These are phyloP conservation scores for Anhinga rufa DNA, from an alignment of 2,113 vertebrate genomes.

Conservation along the genomic window DNA sequence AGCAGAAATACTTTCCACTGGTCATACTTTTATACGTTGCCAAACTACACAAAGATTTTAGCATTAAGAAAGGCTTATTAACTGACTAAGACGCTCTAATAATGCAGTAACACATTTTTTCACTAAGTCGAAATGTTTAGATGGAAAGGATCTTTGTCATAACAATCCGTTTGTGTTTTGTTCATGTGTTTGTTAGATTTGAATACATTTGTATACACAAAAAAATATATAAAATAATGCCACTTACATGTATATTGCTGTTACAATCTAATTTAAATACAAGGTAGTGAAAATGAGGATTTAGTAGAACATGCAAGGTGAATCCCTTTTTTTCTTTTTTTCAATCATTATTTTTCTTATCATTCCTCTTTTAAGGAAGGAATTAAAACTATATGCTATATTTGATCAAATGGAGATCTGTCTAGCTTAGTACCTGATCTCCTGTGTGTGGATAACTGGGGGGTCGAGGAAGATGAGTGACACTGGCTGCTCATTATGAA, in stretches of 20 bases:
- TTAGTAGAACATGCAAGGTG: neutral
- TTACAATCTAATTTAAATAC: neutral
- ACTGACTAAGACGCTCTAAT: neutral
- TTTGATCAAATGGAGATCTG: neutral
- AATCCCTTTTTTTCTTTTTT: neutral
- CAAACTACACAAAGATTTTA: neutral
- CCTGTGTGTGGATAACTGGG: neutral
- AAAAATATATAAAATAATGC: neutral
- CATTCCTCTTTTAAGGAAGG: neutral
- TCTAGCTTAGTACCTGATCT: neutral
- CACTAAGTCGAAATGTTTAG: neutral
- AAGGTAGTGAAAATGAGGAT: neutral
- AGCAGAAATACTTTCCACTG: neutral
- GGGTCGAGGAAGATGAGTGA: neutral
- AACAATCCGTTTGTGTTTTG: neutral
- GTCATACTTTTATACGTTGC: neutral
- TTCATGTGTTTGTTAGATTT: neutral
- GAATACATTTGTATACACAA: neutral
- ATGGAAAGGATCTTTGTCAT: neutral
- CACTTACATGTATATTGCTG: neutral
- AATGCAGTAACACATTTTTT: neutral
- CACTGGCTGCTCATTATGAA: neutral
- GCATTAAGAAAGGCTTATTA: neutral
- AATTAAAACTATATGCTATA: neutral
- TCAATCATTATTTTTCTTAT: neutral